phyloP scores from a whole-genome alignment of 2,113 vertebrate species.

The Pholis gunnellus region DNA sequence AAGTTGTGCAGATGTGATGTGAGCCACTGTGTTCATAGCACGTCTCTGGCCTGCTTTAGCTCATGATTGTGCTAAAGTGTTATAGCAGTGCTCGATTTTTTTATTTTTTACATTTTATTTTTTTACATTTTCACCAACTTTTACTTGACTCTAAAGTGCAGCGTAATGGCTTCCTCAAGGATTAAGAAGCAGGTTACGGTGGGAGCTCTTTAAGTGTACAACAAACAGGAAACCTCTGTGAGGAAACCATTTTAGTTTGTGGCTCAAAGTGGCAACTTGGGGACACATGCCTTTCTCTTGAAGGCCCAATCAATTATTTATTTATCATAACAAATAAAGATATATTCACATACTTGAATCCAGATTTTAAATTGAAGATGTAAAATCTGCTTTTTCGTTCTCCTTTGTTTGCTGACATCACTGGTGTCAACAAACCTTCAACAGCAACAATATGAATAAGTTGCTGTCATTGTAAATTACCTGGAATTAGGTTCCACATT shows the following conservation, averaged over 20 bases:
- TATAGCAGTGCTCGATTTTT: neutral
- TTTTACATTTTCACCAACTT: conserved; percentile 11
- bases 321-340: neutral
- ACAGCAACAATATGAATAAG: neutral
- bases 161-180: neutral
- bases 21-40: conserved; percentile 45
- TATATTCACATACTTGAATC: neutral
- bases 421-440: neutral
- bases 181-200: neutral
- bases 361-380: neutral
- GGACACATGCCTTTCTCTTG: neutral
- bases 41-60: conserved; percentile 17
- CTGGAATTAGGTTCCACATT: neutral
- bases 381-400: neutral
- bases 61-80: conserved; percentile 29
- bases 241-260: neutral
- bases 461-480: neutral
- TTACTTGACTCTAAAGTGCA: neutral
- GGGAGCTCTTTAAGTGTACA: neutral
- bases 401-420: neutral
- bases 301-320: neutral
- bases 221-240: neutral
- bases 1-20: conserved; percentile 58
- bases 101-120: neutral
- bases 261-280: neutral